Base-by-base conservation (phyloP, 2,888 invertebrate genomes). In the Panorpa germanica region DNA sequence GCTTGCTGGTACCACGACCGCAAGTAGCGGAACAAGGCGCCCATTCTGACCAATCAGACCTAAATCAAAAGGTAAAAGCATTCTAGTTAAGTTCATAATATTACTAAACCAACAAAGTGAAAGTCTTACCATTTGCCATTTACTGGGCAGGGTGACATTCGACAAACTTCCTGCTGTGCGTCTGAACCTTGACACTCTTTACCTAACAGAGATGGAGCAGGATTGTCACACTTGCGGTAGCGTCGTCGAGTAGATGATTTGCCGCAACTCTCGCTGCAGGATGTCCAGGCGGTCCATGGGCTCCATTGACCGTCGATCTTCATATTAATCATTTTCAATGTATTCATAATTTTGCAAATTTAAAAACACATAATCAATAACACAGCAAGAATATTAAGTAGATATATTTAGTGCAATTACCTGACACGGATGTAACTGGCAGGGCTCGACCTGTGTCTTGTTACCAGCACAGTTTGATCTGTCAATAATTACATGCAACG, bases 201-300 rank as follows among this genome's bases (percentile, higher is more conserved):
- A 0, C 60, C 60, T 3, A 55, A 55, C 36, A 49, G 43, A 8
- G 45, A 40, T 4, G 59, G 55, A 5, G 39, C 30, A 1, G 58
- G 57, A 26, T 43, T 45, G 38, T 55, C 45, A 41, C 61, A 62
- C 22, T 42, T 38, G 9, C 61, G 40, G 32, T 45, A 43, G 19
- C 59, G 45, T 20, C 48, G 43, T 32, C 50, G 45, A 3, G 41
- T 44, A 3, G 57, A 57, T 6, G 45, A 39, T 7, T 29, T 22
- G 5, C 55, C 57, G 43, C 61, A 61, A 3, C 48, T 43, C 16
- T 43, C 46, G 3, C 53, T 53, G 39, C 61, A 61, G 3, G 45
- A 25, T 7, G 49, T 48, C 59, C 59, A 61, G 4, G 39, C 36
- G 6, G 46, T 42, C 61, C 61, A 61, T 2, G 39, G 38, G 22